These are phyloP conservation scores for Cheilosia vulpina DNA, from an alignment of 2,888 invertebrate genomes.

Conservation along the genomic window DNA sequence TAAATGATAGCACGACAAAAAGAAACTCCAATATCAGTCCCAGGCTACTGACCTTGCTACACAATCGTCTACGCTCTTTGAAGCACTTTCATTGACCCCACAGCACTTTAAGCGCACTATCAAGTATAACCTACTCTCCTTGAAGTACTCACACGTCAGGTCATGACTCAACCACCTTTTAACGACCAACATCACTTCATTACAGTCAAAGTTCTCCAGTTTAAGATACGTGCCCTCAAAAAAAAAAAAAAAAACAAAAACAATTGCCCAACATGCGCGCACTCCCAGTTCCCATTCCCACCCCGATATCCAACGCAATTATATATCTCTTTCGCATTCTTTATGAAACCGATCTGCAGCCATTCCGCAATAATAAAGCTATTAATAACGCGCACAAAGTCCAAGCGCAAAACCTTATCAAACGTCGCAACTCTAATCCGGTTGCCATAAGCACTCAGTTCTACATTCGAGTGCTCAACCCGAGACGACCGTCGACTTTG, in stretches of 20 bases:
- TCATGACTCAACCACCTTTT: neutral
- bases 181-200: neutral
- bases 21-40: too few relatives aligned
- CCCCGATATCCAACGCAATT: neutral
- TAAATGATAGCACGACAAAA: too few relatives aligned
- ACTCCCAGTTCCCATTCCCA: neutral
- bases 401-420: slow-evolving; percentile 21
- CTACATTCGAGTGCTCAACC: slow-evolving; percentile 12
- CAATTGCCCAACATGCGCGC: neutral
- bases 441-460: slow-evolving; percentile 12
- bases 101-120: neutral
- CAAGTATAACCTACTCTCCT: neutral
- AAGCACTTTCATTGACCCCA: neutral
- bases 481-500: neutral
- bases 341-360: slow-evolving; percentile 25
- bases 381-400: slow-evolving; percentile 27
- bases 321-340: slow-evolving; percentile 8
- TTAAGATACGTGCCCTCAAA: slow-evolving; percentile 6
- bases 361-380: slow-evolving; percentile 29
- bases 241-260: too few relatives aligned
- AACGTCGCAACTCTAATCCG: slow-evolving; percentile 19
- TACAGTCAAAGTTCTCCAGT: slow-evolving; percentile 7
- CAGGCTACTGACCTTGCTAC: too few relatives aligned
- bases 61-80: neutral
- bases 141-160: neutral